Conservation (phyloP, 2,888 invertebrate genomes). For the Agrochola lota region DNA sequence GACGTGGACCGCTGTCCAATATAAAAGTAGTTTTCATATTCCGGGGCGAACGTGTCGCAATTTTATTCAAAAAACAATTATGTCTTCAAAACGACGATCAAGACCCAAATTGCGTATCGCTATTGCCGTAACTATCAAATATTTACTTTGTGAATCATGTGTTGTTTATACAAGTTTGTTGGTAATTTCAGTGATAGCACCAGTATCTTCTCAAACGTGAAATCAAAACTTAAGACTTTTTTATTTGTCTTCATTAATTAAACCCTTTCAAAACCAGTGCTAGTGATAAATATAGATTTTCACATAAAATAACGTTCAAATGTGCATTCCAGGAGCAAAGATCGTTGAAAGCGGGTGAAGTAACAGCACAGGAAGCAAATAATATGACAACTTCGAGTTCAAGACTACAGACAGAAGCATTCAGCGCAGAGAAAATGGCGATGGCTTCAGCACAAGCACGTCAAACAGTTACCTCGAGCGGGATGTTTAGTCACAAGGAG, state of each 20-base stretch:
- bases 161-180: conserved; percentile 73
- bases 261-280: conserved; percentile 1
- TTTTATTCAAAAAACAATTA: conserved; percentile 76
- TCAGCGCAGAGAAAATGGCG: conserved; percentile 95
- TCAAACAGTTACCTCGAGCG: conserved; percentile 94
- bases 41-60: conserved; percentile 77
- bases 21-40: conserved; percentile 84
- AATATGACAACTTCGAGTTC: conserved; percentile 96
- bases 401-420: conserved; percentile 96
- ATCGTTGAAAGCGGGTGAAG: conserved; percentile 95
- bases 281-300: conserved; percentile 29
- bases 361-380: conserved; percentile 96
- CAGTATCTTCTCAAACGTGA: conserved; percentile 68
- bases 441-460: conserved; percentile 94
- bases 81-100: conserved; percentile 86
- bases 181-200: conserved; percentile 79
- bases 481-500: conserved; percentile 94
- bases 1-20: conserved; percentile 85
- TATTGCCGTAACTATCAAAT: conserved; percentile 87
- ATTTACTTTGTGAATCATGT: conserved; percentile 82
- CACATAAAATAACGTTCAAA: conserved; percentile 46
- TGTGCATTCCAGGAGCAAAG: conserved; percentile 93
- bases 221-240: conserved; percentile 26
- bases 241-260: neutral
- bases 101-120: conserved; percentile 87